Base-by-base conservation (phyloP, 2,113 vertebrate genomes). In the Conger conger region DNA sequence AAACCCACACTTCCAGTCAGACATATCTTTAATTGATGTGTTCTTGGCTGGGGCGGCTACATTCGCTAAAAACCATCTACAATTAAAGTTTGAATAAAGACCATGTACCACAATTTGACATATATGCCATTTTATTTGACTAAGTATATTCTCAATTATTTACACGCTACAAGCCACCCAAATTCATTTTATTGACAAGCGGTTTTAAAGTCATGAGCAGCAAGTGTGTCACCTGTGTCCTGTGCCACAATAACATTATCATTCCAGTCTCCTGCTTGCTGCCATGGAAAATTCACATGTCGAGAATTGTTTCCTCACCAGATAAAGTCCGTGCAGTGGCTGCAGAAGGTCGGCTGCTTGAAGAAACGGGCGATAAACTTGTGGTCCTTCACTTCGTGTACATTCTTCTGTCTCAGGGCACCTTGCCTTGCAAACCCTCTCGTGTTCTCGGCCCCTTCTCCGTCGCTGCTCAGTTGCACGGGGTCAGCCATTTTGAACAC, bases 301-400 rank as follows among this genome's bases (percentile, higher is more conserved):
- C 36, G 2, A 37, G 27, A 68, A 20, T 27, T 16, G 54, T 42
- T 30, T 36, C 40, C 96, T 96, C 92, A 97, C 96, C 96, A 97
- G 93, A 97, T 97, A 93, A 97, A 96, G 95, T 97, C 97, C 85
- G 96, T 97, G 94, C 97, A 97, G 96, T 97, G 96, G 94, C 96
- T 97, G 95, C 97, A 97, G 94, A 97, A 97, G 91, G 97, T 97
- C 63, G 97, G 97, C 92, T 97, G 97, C 94, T 97, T 97, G 94
- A 97, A 97, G 96, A 97, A 97, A 92, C 97, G 96, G 85, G 96
- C 96, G 90, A 95, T 97, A 95, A 96, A 94, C 93, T 96, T 98
- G 94, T 99, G 97, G 91, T 96, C 92, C 94, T 97, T 97, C 92
- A 97, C 95, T 92, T 96, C 96, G 91, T 96, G 96, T 87, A 96